phyloP scores from a whole-genome alignment of 2,797 vertebrate genomes.

The Enteromius treurensis region DNA sequence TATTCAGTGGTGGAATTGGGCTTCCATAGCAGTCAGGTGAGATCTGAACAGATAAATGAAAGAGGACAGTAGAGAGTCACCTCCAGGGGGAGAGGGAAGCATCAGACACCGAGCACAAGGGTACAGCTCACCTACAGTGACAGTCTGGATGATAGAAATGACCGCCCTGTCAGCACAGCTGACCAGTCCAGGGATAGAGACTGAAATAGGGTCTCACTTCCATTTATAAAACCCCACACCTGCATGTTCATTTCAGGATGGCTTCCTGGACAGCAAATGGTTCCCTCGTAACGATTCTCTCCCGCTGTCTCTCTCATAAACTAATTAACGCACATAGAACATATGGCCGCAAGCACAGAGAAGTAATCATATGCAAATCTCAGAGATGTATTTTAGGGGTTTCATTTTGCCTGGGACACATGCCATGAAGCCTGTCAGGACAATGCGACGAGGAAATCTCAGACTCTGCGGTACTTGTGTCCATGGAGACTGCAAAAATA shows the following conservation, averaged over 20 bases:
- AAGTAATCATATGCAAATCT: constrained; percentile 73
- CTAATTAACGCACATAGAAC: constrained; percentile 71
- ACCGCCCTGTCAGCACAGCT: constrained; percentile 53
- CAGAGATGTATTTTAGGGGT: constrained; percentile 60
- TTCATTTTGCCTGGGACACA: constrained; percentile 63
- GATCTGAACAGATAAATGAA: constrained; percentile 52
- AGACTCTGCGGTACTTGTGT: constrained; percentile 49
- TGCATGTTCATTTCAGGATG: constrained; percentile 19
- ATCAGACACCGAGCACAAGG: constrained; percentile 43
- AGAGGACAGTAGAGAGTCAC: constrained; percentile 50
- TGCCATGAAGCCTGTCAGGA: constrained; percentile 62
- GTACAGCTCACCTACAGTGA: constrained; percentile 60
- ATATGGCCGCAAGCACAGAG: constrained; percentile 66
- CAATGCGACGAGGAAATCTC: constrained; percentile 61
- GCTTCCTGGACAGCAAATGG: constrained; percentile 34
- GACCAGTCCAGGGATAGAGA: constrained; percentile 61
- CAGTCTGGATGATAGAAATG: constrained; percentile 60
- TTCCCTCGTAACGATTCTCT: constrained; percentile 11
- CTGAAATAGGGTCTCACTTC: constrained; percentile 64
- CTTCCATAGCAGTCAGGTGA: no score
- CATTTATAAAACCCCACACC: constrained; percentile 37
- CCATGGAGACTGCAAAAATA: constrained; percentile 45
- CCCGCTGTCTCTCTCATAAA: constrained; percentile 57
- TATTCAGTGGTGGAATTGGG: no score
- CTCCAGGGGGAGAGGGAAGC: constrained; percentile 31